Evolutionary conservation across 2,113 vertebrate genomes (phyloP), one percentile per base, ranked within the genome.

Genomic region (Erythrocercus mccallii): DNA sequence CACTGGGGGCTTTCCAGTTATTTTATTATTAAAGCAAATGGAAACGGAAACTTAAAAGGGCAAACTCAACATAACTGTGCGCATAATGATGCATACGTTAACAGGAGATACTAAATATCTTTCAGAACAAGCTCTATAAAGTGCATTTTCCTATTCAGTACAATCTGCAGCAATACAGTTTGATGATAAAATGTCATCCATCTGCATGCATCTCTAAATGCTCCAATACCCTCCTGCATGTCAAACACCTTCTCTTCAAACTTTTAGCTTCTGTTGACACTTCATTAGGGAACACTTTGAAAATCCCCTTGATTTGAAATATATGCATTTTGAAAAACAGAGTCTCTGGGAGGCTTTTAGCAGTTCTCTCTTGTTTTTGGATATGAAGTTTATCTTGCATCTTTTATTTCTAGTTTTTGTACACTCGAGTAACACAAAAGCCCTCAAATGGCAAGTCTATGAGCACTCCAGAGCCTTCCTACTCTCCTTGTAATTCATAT

Each of bases 21-120:
- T 81, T 93, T 94, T 91, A 71, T 79, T 95, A 88, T 62, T 90
- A 56, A 93, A 86, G 44, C 7, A 5, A 95, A 83, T 62, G 62
- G 74, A 94, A 97, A 94, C 1, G 3, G 90, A 96, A 97, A 95
- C 90, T 83, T 92, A 62, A 94, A 96, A 97, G 92, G 92, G 78
- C 79, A 97, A 73, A 74, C 64, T 94, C 71, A 3, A 93, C 50
- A 90, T 86, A 96, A 85, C 71, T 91, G 53, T 73, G 66, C 47
- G 70, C 54, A 94, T 4, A 92, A 71, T 82, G 62, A 95, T 78
- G 86, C 42, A 85, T 54, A 69, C 0, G 20, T 65, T 88, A 91
- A 61, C 50, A 79, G 71, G 38, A 91, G 87, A 91, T 65, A 90
- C 71, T 81, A 94, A 82, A 40, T 85, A 91, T 76, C 87, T 94